Evolutionary conservation across 1,140 invertebrate species (phyloP), one percentile per base, ranked within the genome.

Genomic region (Drosophila sproati): DNA sequence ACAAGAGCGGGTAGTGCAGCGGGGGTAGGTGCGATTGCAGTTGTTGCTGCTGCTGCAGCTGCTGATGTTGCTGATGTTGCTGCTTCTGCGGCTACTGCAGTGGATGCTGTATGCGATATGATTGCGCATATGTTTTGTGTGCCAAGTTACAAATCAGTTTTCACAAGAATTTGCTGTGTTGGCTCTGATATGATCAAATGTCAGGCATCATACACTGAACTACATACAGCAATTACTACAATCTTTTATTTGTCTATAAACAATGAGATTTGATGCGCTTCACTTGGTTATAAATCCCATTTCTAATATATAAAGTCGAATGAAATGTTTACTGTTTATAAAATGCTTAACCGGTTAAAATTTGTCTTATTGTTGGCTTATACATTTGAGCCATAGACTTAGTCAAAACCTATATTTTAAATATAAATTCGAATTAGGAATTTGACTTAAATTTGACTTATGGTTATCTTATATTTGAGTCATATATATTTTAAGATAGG

Each of bases 71-170:
- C 20, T 1, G 20, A 20, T 20, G 20, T 20, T 20, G 20, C 20
- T 20, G 20, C 20, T 20, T 20, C 20, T 20, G 20, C 20, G 20
- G 20, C 20, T 20, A 20, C 34, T 12, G 51, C 34, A 37, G 28
- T 41, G 60, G 60, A 48, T 64, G 60, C 59, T 47, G 55, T 64
- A 64, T 75, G 67, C 57, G 61, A 72, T 76, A 76, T 76, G 73
- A 72, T 76, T 72, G 54, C 61, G 61, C 55, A 76, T 75, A 78
- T 82, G 78, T 82, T 87, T 81, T 70, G 71, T 82, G 60, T 72
- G 75, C 48, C 67, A 50, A 73, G 71, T 75, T 78, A 73, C 82
- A 82, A 87, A 86, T 87, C 78, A 87, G 78, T 73, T 87, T 87
- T 87, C 61, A 60, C 39, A 76, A 77, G 78, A 82, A 78, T 59